A percentile compares a stretch with the other conserved stretches of the same genome.
Evolutionary conservation across 1,140 invertebrate species (phyloP).

Genomic region (Drosophila azteca): DNA sequence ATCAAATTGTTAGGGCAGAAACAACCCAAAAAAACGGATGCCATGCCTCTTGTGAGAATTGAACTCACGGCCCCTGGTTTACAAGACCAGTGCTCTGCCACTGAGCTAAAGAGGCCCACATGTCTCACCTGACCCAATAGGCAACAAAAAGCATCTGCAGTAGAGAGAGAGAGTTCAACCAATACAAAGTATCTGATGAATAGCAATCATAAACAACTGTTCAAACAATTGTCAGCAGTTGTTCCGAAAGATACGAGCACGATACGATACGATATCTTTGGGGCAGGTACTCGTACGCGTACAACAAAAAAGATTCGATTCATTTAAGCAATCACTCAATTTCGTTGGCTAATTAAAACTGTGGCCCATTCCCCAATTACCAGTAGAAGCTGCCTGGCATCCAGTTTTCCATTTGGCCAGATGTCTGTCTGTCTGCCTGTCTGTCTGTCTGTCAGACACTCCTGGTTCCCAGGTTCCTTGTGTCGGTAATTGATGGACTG

Average conservation of each 20-base stretch:
- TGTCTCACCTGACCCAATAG: neutral
- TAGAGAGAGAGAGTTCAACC: no score
- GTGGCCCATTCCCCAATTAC: constrained; percentile 34
- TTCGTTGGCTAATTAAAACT: constrained; percentile 43
- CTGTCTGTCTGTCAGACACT: neutral
- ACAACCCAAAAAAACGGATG: neutral
- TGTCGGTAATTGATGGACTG: constrained; percentile 36
- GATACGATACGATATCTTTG: no score
- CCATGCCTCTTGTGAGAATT: constrained; percentile 92
- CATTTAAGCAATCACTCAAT: constrained; percentile 37
- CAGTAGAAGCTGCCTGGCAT: constrained; percentile 21
- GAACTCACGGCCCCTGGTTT: constrained; percentile 96
- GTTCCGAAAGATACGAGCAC: no score
- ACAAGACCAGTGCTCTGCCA: constrained; percentile 97
- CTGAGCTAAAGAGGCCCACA: constrained; percentile 93
- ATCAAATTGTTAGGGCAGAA: constrained; percentile 1
- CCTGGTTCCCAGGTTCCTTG: constrained; percentile 5
- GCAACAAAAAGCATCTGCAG: neutral
- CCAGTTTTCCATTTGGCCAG: constrained; percentile 33
- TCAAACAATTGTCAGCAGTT: constrained; percentile 35
- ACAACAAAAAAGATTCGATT: constrained; percentile 20
- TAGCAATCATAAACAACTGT: constrained; percentile 19
- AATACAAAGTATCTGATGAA: neutral
- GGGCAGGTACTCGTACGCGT: no score
- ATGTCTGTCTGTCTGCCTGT: constrained; percentile 9